Conservation (phyloP, 2,797 vertebrate species). For the Austrolebias charrua region DNA sequence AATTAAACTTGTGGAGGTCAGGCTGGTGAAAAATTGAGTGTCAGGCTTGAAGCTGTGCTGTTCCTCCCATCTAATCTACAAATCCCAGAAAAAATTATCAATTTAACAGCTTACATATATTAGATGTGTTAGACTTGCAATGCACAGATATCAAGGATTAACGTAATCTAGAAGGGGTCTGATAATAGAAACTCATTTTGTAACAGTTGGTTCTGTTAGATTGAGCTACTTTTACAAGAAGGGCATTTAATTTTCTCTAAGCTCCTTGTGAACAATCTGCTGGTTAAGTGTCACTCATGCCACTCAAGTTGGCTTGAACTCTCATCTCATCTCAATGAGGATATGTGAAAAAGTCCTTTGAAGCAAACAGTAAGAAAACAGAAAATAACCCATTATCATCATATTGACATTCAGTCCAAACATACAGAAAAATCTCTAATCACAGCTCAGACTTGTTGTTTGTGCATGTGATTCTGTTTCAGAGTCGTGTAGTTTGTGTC, state of each 20-base stretch:
- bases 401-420: no score
- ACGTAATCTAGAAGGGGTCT: background rate
- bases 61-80: background rate
- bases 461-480: no score
- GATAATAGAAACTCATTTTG: background rate
- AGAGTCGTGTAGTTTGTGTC: no score
- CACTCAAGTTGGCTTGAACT: background rate
- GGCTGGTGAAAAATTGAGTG: background rate
- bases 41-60: background rate
- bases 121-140: background rate
- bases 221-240: constrained; percentile 1
- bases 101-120: background rate
- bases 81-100: background rate
- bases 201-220: background rate
- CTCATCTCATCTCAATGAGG: constrained; percentile 3
- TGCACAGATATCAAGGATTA: background rate
- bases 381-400: background rate
- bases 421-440: background rate
- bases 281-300: background rate
- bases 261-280: constrained; percentile 4
- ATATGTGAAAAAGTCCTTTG: background rate
- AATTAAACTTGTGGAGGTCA: background rate
- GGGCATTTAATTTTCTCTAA: background rate
- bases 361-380: no score
- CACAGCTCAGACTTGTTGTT: background rate